Percentiles rank a stretch among this genome's conserved stretches.
Conservation (phyloP, 2,797 vertebrate genomes). For the Muscicapa comitata region DNA sequence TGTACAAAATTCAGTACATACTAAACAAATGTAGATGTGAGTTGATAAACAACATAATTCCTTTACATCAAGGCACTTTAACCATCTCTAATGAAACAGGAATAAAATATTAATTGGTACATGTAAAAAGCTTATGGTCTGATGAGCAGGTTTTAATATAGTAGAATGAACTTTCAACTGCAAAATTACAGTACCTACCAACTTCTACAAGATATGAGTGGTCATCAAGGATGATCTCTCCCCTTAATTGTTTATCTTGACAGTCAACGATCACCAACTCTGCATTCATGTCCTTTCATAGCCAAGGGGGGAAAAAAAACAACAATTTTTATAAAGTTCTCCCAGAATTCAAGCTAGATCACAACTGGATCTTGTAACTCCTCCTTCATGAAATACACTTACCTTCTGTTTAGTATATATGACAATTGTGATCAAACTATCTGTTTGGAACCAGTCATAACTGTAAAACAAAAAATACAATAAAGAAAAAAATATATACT, state of each 20-base stretch:
- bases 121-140: neutral
- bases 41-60: neutral
- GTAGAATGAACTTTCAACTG: neutral
- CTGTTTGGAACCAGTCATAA: conserved; percentile 97
- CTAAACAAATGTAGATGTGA: neutral
- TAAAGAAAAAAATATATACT: neutral
- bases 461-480: conserved; percentile 70
- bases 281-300: conserved; percentile 80
- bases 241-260: conserved; percentile 75
- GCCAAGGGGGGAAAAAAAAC: neutral
- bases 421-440: conserved; percentile 82
- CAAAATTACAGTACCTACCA: conserved; percentile 76
- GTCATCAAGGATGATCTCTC: conserved; percentile 83
- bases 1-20: neutral
- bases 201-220: conserved; percentile 87
- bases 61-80: neutral
- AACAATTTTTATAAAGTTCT: neutral
- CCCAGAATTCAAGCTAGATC: neutral
- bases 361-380: neutral
- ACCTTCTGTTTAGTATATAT: conserved; percentile 93
- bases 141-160: neutral
- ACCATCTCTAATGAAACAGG: neutral
- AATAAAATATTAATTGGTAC: neutral
- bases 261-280: conserved; percentile 84
- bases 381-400: conserved; percentile 1